Evolutionary conservation across 2,113 vertebrate species (phyloP).

Genomic region (Butorides virescens): DNA sequence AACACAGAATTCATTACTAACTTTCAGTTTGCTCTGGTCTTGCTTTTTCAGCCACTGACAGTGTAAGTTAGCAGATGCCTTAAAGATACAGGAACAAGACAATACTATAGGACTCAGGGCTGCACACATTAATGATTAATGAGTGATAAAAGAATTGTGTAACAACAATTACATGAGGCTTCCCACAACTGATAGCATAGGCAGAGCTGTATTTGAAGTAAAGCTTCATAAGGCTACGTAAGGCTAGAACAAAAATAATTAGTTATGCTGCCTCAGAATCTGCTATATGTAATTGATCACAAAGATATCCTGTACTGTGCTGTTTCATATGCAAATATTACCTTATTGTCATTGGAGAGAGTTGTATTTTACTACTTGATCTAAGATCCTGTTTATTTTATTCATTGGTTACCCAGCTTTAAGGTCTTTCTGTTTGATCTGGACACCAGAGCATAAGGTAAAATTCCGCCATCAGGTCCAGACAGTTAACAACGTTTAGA

Average conservation of each 20-base stretch:
- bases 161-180: neutral
- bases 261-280: neutral
- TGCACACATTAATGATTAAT: neutral
- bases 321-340: neutral
- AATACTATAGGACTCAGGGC: neutral
- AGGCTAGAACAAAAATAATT: neutral
- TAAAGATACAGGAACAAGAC: neutral
- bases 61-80: neutral
- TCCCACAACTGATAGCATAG: neutral
- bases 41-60: neutral
- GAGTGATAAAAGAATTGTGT: neutral
- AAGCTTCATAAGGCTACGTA: neutral
- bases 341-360: neutral
- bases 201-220: neutral
- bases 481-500: neutral
- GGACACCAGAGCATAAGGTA: fast-evolving
- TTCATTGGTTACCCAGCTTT: neutral
- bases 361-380: neutral
- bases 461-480: neutral
- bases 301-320: neutral
- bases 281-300: fast-evolving
- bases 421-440: neutral
- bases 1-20: neutral
- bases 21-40: neutral
- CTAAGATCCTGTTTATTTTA: neutral